Conservation (phyloP, 2,113 vertebrate genomes). For the Microtus richardsoni region DNA sequence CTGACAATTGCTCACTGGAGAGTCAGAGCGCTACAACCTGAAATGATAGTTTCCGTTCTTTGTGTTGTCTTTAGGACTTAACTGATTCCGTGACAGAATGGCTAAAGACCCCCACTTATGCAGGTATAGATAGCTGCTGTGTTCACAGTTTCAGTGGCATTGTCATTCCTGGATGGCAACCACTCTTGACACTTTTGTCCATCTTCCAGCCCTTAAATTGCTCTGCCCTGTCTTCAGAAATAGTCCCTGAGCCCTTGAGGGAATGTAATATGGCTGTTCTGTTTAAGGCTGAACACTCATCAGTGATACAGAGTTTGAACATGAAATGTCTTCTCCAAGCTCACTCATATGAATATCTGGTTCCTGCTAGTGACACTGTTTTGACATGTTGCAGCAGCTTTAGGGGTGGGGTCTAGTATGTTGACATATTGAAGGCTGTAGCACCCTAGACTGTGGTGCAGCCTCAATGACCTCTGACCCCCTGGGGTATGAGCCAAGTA, state of each 20-base stretch:
- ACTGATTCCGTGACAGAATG: not conserved
- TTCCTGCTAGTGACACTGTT: not conserved
- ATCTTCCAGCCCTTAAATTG: not conserved
- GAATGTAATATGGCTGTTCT: not conserved
- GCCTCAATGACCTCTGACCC: not conserved
- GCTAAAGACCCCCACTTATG: too few relatives aligned
- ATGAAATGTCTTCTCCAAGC: not conserved
- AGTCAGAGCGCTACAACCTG: not conserved
- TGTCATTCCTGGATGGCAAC: not conserved
- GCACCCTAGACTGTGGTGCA: not conserved
- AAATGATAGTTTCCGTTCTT: not conserved
- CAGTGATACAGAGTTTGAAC: not conserved
- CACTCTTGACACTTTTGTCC: not conserved
- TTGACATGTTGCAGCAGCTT: not conserved
- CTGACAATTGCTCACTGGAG: not conserved
- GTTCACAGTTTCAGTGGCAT: not conserved
- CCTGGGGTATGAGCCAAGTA: too few relatives aligned
- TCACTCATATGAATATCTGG: not conserved
- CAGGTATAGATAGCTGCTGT: too few relatives aligned
- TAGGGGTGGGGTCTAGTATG: not conserved
- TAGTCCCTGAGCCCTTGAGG: not conserved
- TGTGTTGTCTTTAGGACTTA: not conserved
- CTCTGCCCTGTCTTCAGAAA: not conserved
- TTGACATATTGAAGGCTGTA: not conserved
- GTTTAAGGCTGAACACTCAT: not conserved